Base-by-base conservation (phyloP, 2,888 invertebrate genomes). In the Phrixothrix hirtus region DNA sequence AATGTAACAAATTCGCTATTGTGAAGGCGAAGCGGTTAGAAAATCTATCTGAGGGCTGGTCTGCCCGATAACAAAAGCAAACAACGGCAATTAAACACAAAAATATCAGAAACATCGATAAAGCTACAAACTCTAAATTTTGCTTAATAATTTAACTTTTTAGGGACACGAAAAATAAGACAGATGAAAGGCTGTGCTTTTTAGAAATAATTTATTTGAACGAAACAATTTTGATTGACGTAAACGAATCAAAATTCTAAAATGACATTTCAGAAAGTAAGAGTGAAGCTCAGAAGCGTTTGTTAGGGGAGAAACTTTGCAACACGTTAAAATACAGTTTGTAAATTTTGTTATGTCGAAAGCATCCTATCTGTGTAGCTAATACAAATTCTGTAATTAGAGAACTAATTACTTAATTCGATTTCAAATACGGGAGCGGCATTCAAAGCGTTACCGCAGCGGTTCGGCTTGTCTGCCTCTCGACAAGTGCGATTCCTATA, bases 401-500 rank as follows among this genome's bases (percentile, higher is more conserved):
- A 60, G 62, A 59, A 66, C 68, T 70, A 69, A 70, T 70, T 69
- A 68, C 64, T 62, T 65, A 70, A 70, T 67, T 69, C 66, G 68
- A 69, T 70, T 68, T 65, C 62, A 65, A 68, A 62, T 60, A 64
- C 65, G 64, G 63, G 66, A 63, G 58, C 60, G 60, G 61, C 65
- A 67, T 68, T 66, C 67, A 64, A 67, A 67, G 66, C 65, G 64
- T 66, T 63, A 60, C 63, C 63, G 60, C 60, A 62, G 65, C 60
- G 58, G 62, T 41, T 60, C 60, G 62, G 60, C 62, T 66, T 66
- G 67, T 67, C 67, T 68, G 65, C 64, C 65, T 67, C 68, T 69
- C 69, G 66, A 69, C 70, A 68, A 68, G 67, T 61, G 69, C 66
- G 65, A 68, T 69, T 70, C 67, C 70, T 68, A 70, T 69, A 67